phyloP scores from a whole-genome alignment of 2,797 vertebrate genomes.

The Australoheros facetus region DNA sequence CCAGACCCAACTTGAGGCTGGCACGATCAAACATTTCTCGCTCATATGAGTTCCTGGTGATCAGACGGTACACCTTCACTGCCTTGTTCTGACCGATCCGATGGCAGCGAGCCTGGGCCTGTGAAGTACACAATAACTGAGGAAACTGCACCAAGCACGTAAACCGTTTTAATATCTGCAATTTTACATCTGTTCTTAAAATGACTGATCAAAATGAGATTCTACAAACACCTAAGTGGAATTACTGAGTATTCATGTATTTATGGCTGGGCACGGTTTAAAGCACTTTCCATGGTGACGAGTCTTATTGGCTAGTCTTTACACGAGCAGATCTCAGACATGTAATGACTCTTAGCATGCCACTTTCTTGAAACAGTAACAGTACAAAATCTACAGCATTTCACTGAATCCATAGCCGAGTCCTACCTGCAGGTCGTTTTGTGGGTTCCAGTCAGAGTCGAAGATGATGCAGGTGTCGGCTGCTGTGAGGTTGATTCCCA shows the following conservation, averaged over 20 bases:
- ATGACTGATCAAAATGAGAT: not conserved
- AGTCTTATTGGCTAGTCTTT: not conserved
- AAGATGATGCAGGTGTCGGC: constrained; percentile 99
- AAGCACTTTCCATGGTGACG: not conserved
- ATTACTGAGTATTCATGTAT: not conserved
- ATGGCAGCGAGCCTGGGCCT: constrained; percentile 99
- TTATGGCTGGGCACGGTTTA: not conserved
- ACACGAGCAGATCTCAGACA: not conserved
- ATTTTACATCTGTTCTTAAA: not conserved
- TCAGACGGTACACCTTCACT: constrained; percentile 97
- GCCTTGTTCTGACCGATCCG: constrained; percentile 99
- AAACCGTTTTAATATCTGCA: not conserved
- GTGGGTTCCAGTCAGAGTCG: constrained; percentile 99
- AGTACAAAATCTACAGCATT: not conserved
- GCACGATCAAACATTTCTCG: constrained; percentile 99
- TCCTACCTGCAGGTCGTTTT: constrained; percentile 96
- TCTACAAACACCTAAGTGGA: not conserved
- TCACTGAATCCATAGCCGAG: not conserved
- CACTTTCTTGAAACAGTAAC: not conserved
- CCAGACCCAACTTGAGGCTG: constrained; percentile 95
- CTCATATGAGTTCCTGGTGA: constrained; percentile 97
- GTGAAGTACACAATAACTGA: constrained; percentile 6
- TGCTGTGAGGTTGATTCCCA: constrained; percentile 97
- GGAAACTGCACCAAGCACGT: not conserved
- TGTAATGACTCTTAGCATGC: not conserved